A percentile compares a stretch with the other conserved stretches of the same genome.
Conservation (phyloP, 2,888 invertebrate species). For the Alentia gelatinosa region DNA sequence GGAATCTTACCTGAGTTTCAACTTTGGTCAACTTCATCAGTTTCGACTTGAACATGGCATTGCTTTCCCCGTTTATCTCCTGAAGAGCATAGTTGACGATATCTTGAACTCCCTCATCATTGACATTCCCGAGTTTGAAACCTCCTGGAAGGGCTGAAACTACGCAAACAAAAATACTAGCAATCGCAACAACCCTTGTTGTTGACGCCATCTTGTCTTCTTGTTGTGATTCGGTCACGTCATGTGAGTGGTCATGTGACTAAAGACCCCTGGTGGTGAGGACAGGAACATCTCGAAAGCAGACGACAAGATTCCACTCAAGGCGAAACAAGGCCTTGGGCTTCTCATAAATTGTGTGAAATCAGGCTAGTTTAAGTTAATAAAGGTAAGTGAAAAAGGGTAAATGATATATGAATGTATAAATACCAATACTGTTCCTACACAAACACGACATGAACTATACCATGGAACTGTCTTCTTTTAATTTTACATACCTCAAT, state of each 20-base stretch:
- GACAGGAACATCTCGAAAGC: too few relatives aligned
- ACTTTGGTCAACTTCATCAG: slow-evolving; percentile 33
- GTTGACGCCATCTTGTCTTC: slow-evolving; percentile 46
- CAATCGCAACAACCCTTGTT: background rate
- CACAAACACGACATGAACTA: too few relatives aligned
- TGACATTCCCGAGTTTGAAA: background rate
- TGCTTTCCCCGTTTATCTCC: background rate
- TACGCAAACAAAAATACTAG: background rate
- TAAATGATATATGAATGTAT: too few relatives aligned
- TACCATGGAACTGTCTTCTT: too few relatives aligned
- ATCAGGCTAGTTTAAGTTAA: too few relatives aligned
- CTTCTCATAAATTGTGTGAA: too few relatives aligned
- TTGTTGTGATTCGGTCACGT: background rate
- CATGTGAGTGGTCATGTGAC: slow-evolving; percentile 10
- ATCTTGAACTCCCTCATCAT: slow-evolving; percentile 22
- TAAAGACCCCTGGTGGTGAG: too few relatives aligned
- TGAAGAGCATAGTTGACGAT: background rate
- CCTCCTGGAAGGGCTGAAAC: background rate
- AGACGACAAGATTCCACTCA: too few relatives aligned
- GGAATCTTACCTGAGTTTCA: slow-evolving; percentile 37
- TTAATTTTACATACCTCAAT: too few relatives aligned
- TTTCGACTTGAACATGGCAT: background rate
- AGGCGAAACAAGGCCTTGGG: too few relatives aligned
- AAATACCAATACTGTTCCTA: too few relatives aligned
- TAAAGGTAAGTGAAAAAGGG: too few relatives aligned